Conservation (phyloP, 2,797 vertebrate genomes). For the Apodemus agrarius region DNA sequence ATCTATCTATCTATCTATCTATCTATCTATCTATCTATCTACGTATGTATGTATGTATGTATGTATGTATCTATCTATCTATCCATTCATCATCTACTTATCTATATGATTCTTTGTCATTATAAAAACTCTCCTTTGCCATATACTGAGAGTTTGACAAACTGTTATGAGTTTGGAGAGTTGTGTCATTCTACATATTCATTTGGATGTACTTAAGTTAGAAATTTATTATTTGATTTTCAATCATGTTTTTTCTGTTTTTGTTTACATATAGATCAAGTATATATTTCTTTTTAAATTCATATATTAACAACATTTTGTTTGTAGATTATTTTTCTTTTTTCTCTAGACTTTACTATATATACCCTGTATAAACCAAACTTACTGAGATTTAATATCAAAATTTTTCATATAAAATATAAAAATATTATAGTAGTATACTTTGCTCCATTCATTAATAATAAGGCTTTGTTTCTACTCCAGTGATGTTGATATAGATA, state of each 20-base stretch:
- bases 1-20: neutral
- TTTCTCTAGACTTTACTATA: neutral
- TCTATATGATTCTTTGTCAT: neutral
- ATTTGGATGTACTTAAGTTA: neutral
- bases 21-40: neutral
- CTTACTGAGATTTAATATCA: neutral
- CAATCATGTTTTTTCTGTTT: neutral
- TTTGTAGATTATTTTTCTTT: neutral
- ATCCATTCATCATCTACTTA: neutral
- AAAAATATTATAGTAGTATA: neutral
- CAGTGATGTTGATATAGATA: neutral
- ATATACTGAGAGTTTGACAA: neutral
- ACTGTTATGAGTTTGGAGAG: neutral
- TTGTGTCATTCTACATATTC: neutral
- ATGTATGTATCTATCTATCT: neutral
- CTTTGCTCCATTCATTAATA: neutral
- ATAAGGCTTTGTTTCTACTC: neutral
- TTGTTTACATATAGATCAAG: neutral
- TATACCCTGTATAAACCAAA: neutral
- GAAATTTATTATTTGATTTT: neutral
- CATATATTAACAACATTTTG: neutral
- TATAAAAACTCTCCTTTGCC: neutral
- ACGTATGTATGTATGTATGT: too few species aligned
- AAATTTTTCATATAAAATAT: constrained; percentile 3
- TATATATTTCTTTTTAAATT: constrained; percentile 26